These are phyloP conservation scores for Bombylius major DNA, from an alignment of 2,888 invertebrate genomes.

Conservation along the genomic window DNA sequence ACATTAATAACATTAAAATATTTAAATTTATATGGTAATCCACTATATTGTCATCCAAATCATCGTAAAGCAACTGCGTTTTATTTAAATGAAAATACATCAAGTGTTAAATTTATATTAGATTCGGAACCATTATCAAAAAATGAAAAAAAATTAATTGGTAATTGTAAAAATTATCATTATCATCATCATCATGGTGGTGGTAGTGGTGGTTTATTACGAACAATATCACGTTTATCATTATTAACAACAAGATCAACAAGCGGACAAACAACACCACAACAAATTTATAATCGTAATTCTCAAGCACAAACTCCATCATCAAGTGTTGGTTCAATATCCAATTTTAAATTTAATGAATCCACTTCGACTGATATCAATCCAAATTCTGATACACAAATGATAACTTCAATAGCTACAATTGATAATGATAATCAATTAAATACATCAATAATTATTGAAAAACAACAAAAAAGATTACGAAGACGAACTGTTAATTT, in stretches of 20 bases:
- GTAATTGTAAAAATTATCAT: constrained; percentile 29
- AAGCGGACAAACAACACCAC: constrained; percentile 12
- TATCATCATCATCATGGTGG: not conserved
- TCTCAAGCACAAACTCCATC: constrained; percentile 22
- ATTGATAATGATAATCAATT: not conserved
- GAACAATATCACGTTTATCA: constrained; percentile 6
- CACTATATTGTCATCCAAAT: constrained; percentile 46
- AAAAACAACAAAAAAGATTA: constrained; percentile 24
- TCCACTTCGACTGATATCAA: constrained; percentile 6
- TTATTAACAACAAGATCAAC: not conserved
- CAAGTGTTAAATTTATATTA: constrained; percentile 43
- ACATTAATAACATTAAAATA: constrained; percentile 41
- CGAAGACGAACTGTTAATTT: constrained; percentile 38
- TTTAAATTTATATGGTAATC: constrained; percentile 48
- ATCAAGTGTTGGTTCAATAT: constrained; percentile 29
- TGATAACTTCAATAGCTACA: not conserved
- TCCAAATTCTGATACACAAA: constrained; percentile 1
- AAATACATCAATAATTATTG: constrained; percentile 1
- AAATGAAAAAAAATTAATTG: constrained; percentile 40
- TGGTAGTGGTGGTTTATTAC: constrained; percentile 14
- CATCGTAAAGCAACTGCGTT: constrained; percentile 43
- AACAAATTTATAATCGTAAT: not conserved
- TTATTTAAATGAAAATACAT: constrained; percentile 44
- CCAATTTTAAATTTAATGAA: constrained; percentile 15
- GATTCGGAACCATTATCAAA: constrained; percentile 42